Base-by-base conservation (phyloP, 2,113 vertebrate species). In the Rhinopithecus roxellana region DNA sequence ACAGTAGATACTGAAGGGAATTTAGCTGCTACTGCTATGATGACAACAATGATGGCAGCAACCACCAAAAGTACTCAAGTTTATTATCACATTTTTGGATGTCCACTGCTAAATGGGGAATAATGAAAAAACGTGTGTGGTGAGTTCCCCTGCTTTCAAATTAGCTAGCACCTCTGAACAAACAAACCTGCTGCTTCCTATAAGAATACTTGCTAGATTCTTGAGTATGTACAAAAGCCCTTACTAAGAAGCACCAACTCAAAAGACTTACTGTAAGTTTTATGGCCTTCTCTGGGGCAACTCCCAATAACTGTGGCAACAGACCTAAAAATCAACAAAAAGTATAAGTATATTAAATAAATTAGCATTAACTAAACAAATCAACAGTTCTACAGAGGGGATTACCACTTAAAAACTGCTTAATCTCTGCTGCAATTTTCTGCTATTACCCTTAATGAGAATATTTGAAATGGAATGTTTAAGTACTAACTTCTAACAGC, bases 301-400 rank as follows among this genome's bases (percentile, higher is more conserved):
- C 99, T 99, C 99, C 99, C 99, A 99, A 98, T 98, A 99, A 99
- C 98, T 99, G 99, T 12, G 99, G 99, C 98, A 99, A 98, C 92
- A 99, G 99, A 98, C 99, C 99, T 99, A 98, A 98, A 99, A 99
- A 98, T 14, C 93, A 98, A 98, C 97, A 97, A 1, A 96, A 81
- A 98, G 90, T 48, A 96, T 48, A 75, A 95, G 87, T 89, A 95
- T 97, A 97, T 96, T 67, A 72, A 97, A 97, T 97, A 98, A 97
- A 97, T 97, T 92, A 94, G 95, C 64, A 98, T 98, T 97, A 98
- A 98, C 94, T 96, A 96, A 97, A 98, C 94, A 98, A 97, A 98
- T 97, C 97, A 98, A 97, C 97, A 97, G 96, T 95, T 97, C 59
- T 50, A 93, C 64, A 70, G 32, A 97, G 38, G 89, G 98, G 95